phyloP scores from a whole-genome alignment of 2,113 vertebrate genomes.

The Phalacrocorax brasilianus region DNA sequence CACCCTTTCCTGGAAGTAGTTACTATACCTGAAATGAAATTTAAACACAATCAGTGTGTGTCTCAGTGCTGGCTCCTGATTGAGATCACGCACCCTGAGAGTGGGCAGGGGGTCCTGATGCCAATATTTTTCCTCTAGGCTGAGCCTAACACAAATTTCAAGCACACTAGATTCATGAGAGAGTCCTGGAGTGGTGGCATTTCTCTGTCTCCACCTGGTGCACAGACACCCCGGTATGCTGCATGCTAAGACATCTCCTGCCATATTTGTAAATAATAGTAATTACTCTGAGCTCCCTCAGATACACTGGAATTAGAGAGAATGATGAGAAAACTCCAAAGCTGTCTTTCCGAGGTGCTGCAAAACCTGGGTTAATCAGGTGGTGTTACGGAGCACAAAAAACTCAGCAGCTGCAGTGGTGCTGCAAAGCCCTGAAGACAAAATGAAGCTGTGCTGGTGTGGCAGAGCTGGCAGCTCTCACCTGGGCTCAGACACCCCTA shows the following conservation, averaged over 20 bases:
- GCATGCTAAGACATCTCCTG: neutral
- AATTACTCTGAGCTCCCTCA: neutral
- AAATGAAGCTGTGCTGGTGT: accelerated
- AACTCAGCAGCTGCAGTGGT: neutral
- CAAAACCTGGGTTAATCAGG: neutral
- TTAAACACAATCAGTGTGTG: neutral
- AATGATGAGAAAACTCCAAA: neutral
- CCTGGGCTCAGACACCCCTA: neutral
- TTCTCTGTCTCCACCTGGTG: slow-evolving; percentile 4
- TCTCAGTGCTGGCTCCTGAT: neutral
- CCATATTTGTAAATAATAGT: neutral
- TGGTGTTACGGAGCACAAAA: neutral
- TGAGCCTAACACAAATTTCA: neutral
- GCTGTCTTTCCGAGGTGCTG: neutral
- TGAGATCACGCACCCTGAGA: neutral
- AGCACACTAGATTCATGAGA: neutral
- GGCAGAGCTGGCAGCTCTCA: neutral
- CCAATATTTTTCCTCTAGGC: neutral
- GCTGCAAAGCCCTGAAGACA: neutral
- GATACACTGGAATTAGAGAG: neutral
- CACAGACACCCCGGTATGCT: neutral
- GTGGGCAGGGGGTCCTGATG: neutral
- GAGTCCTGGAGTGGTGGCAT: accelerated
- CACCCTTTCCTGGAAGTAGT: neutral
- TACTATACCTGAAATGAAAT: neutral